A percentile compares a stretch with the other conserved stretches of the same genome.
These are phyloP conservation scores for Actinernus sp. DNA, from an alignment of 92 coral and sea anemone species.

Conservation along the genomic window DNA sequence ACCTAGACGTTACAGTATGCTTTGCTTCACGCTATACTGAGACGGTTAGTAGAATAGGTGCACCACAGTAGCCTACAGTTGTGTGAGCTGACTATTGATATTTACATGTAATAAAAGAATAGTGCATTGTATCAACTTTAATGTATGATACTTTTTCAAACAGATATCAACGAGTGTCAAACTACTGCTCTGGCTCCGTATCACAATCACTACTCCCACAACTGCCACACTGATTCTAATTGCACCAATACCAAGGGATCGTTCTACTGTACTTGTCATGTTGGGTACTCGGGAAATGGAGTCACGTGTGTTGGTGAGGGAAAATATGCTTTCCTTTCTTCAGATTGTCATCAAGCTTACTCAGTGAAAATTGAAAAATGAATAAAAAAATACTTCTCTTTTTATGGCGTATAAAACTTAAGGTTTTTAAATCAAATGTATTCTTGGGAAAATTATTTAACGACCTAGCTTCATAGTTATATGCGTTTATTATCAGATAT, in stretches of 20 bases:
- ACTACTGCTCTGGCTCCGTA: not conserved
- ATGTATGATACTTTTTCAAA: not conserved
- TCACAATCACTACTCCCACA: constrained; percentile 41
- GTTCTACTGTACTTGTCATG: constrained; percentile 77
- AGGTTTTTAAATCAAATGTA: too few relatives aligned
- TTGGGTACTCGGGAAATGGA: constrained; percentile 86
- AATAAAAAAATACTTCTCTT: not conserved
- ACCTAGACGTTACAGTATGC: too few relatives aligned
- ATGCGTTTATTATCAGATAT: too few relatives aligned
- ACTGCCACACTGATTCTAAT: constrained; percentile 75
- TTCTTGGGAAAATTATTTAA: too few relatives aligned
- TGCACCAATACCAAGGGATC: constrained; percentile 87
- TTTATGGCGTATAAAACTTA: too few relatives aligned
- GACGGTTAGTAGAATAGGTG: too few relatives aligned
- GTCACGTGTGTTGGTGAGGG: constrained; percentile 68
- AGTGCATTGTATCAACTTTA: constrained; percentile 5
- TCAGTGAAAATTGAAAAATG: not conserved
- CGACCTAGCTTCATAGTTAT: too few relatives aligned
- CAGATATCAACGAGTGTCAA: constrained; percentile 78
- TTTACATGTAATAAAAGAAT: too few relatives aligned
- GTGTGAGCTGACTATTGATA: too few relatives aligned
- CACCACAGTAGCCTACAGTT: too few relatives aligned
- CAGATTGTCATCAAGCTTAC: not conserved
- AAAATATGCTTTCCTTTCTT: not conserved
- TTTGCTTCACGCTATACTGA: too few relatives aligned